A percentile compares a stretch with the other conserved stretches of the same genome.
phyloP scores from a whole-genome alignment of 2,113 vertebrate genomes.

The Prunella fulvescens region DNA sequence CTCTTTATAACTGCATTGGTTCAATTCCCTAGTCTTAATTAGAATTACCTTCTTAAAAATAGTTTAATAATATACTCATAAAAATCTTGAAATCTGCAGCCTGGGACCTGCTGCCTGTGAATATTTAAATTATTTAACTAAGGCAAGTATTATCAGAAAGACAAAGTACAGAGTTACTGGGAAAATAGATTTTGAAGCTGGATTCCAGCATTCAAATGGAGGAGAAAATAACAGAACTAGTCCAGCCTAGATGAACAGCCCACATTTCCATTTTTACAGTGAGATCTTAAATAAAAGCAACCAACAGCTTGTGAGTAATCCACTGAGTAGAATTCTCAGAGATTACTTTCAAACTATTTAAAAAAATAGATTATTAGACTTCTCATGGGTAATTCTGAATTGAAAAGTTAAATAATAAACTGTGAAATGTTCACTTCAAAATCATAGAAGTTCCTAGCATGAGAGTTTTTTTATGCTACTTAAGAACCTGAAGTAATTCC shows the following conservation, averaged over 20 bases:
- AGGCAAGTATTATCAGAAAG: not conserved
- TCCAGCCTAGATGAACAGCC: not conserved
- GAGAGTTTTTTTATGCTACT: not conserved
- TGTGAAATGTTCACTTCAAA: not conserved
- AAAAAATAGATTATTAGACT: not conserved
- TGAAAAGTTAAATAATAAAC: not conserved
- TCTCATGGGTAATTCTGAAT: not conserved
- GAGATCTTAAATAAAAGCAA: not conserved
- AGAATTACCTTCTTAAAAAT: not conserved
- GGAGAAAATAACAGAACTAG: not conserved
- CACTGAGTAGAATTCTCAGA: not conserved
- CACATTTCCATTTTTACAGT: not conserved
- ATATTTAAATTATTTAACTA: not conserved
- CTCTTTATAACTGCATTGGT: not conserved
- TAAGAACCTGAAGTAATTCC: not conserved
- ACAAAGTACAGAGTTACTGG: not conserved
- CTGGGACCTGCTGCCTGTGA: not conserved
- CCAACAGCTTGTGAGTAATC: not conserved
- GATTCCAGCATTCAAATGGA: not conserved
- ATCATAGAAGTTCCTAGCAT: not conserved
- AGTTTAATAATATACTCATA: not conserved
- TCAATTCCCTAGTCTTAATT: not conserved
- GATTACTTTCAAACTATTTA: not conserved
- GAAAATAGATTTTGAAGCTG: not conserved
- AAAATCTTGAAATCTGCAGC: not conserved